Conservation (phyloP, 2,888 invertebrate genomes). For the Chouioia cunea region DNA sequence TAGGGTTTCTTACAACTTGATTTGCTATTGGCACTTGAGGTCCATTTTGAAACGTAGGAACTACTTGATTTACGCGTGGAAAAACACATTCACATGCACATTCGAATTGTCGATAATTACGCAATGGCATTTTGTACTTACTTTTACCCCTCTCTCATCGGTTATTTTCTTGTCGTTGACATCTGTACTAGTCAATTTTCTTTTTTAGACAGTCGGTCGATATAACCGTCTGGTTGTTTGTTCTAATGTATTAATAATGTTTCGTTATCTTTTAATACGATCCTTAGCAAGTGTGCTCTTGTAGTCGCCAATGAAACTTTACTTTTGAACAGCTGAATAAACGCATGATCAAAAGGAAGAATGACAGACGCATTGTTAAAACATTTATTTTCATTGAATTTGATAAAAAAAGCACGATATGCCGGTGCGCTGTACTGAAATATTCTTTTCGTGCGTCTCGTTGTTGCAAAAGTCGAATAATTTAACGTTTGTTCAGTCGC, state of each 20-base stretch:
- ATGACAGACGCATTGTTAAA: background rate
- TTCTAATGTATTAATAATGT: background rate
- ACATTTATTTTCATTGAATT: background rate
- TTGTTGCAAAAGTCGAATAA: too few species aligned
- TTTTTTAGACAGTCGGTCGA: background rate
- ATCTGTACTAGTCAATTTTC: background rate
- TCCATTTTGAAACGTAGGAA: too few species aligned
- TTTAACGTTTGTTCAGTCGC: too few species aligned
- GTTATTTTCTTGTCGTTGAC: background rate
- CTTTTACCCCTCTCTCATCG: background rate
- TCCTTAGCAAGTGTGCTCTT: background rate
- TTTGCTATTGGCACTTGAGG: too few species aligned
- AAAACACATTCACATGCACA: too few species aligned
- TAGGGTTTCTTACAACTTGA: too few species aligned
- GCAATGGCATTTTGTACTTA: background rate
- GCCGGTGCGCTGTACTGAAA: background rate
- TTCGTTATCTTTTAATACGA: background rate
- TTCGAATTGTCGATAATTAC: too few species aligned
- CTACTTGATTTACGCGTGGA: too few species aligned
- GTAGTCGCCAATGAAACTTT: background rate
- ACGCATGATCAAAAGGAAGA: background rate
- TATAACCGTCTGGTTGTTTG: background rate
- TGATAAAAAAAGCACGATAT: constrained; percentile 1
- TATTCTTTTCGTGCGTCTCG: background rate
- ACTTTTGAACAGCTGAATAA: background rate